Evolutionary conservation across 2,113 vertebrate genomes (phyloP), one percentile per base, ranked within the genome.

Genomic region (Vimba vimba): DNA sequence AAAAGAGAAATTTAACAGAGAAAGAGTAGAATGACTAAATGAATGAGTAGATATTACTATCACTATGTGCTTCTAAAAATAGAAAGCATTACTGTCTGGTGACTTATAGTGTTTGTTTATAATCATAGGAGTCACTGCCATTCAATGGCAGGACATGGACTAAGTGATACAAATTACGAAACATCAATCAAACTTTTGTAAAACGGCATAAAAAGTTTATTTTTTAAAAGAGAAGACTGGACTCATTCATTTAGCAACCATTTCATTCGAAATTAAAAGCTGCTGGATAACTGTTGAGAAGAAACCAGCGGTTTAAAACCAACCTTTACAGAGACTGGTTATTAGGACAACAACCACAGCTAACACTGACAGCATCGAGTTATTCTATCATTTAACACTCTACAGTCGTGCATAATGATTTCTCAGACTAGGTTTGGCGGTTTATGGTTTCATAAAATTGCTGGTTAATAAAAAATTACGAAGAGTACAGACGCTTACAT

Each of bases 311-410:
- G 59, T 59, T 39, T 36, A 39, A 79, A 57, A 1, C 36, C 69
- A 43, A 30, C 19, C 10, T 64, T 47, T 64, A n/a, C 23, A 62
- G 57, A 19, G 19, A 64, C n/a, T 27, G n/a, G 57, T 27, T 45
- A 43, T 45, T 27, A 64, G 17, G 36, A 64, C 9, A 64, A 27
- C n/a, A 47, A 47, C 6, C 13, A 82, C 43, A 57, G 79, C 55
- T 39, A n/a, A 81, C 57, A 71, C 25, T 64, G 60, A 64, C 43
- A 82, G 59, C 45, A 79, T 36, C 27, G 43, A 85, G 43, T 85
- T 66, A 39, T 47, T 52, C 4, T 23, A 79, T 2, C 1, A 60
- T 25, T 60, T 25, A 79, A 60, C 33, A 25, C 12, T 23, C 33
- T 19, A 0, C 23, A 19, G 12, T 62, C 23, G 6, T 64, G 10